A percentile compares a stretch with the other conserved stretches of the same genome.
phyloP scores from a whole-genome alignment of 2,888 invertebrate genomes.

The Scelioninae gen. 1 region DNA sequence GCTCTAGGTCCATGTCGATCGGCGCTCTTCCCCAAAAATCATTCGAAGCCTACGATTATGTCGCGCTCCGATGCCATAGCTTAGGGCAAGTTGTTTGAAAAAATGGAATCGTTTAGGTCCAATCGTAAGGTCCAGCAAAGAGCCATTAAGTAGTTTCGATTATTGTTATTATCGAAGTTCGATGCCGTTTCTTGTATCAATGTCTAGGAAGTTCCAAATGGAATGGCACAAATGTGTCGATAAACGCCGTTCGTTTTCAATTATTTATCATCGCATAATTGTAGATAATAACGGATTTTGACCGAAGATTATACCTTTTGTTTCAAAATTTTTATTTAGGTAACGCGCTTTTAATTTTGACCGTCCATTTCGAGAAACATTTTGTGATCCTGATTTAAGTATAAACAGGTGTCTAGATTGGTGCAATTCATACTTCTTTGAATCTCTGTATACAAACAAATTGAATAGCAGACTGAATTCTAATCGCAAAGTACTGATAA shows the following conservation, averaged over 20 bases:
- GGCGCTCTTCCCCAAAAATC: constrained; percentile 48
- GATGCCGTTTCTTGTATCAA: constrained; percentile 50
- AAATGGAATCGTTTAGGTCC: constrained; percentile 62
- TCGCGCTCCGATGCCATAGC: constrained; percentile 44
- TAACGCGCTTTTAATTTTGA: constrained; percentile 55
- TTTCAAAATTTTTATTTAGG: constrained; percentile 37
- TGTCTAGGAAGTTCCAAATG: constrained; percentile 37
- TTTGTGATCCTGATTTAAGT: constrained; percentile 17
- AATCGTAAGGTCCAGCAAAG: constrained; percentile 43
- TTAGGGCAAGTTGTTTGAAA: constrained; percentile 34
- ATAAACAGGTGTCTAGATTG: constrained; percentile 34
- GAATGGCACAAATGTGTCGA: constrained; percentile 67
- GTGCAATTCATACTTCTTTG: background rate
- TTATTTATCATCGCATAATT: constrained; percentile 64
- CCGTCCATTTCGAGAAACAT: background rate
- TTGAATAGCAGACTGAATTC: background rate
- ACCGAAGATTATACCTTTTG: constrained; percentile 52
- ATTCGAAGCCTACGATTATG: constrained; percentile 58
- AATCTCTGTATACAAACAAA: background rate
- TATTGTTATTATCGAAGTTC: constrained; percentile 62
- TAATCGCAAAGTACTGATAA: background rate
- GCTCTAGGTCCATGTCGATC: constrained; percentile 41
- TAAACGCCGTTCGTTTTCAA: constrained; percentile 66
- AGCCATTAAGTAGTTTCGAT: constrained; percentile 59
- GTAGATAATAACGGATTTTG: constrained; percentile 42